phyloP scores from a whole-genome alignment of 2,113 vertebrate species.

The Mastomys natalensis region DNA sequence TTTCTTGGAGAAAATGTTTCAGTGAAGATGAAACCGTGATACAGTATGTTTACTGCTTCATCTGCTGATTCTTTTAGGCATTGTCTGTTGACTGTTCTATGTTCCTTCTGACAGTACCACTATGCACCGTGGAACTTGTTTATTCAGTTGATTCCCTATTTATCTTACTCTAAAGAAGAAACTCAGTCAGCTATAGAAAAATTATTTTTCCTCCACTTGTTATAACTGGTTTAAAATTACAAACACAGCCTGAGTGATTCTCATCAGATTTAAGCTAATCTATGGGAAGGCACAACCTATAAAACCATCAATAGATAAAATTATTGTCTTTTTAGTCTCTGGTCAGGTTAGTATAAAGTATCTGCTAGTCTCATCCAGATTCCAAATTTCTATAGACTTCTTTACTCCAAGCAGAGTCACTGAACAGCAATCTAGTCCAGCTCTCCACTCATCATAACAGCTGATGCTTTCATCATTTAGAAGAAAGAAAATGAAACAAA shows the following conservation, averaged over 20 bases:
- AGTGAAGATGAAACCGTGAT: too few relatives aligned
- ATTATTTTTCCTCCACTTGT: neutral
- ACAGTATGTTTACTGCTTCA: neutral
- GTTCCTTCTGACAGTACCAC: neutral
- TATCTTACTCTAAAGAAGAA: neutral
- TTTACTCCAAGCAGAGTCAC: neutral
- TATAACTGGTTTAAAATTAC: neutral
- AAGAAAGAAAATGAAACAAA: neutral
- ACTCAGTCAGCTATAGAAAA: neutral
- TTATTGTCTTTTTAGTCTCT: neutral
- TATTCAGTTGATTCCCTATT: neutral
- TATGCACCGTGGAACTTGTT: neutral
- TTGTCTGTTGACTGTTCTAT: neutral
- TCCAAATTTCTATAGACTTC: neutral
- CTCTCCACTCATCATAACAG: neutral
- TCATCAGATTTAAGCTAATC: neutral
- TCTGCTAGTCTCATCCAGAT: neutral
- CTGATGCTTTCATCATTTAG: neutral
- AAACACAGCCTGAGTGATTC: neutral
- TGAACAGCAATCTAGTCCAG: neutral
- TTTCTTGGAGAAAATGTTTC: neutral
- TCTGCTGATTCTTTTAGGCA: neutral
- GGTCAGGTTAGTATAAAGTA: neutral
- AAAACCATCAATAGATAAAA: neutral
- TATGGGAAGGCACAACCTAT: neutral